Base-by-base conservation (phyloP, 2,888 invertebrate species). In the Sisyra terminalis region DNA sequence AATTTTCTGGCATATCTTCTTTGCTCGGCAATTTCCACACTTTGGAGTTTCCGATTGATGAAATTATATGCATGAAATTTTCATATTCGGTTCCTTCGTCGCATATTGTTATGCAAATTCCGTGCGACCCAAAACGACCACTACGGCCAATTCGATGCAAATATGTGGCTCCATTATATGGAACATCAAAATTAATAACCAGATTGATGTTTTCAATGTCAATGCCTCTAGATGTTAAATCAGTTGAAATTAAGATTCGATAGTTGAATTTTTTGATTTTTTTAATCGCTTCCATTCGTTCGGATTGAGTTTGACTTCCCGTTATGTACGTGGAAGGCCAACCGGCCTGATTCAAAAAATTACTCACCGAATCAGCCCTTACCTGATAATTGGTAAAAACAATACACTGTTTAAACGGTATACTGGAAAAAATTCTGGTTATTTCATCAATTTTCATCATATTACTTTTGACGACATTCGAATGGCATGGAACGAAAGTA, bases 101-200 rank as follows among this genome's bases (percentile, higher is more conserved):
- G 7, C 82, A 63, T 44, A 93, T 72, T 40, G 79, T 80, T 10
- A 93, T 71, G 17, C 86, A 80, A 44, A 75, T 70, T 41, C 92
- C 93, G 58, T 75, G 74, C 1, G 85, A 78, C 1, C 96, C 97
- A 67, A 82, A 97, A 46, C 97, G 70, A 0, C 97, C 97, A 35
- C 94, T 92, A 52, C 97, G 72, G 1, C 97, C 97, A 57, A 94
- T 92, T 55, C 97, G 71, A 65, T 98, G 97, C 47, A 93, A 70
- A 66, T 93, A 93, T 13, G 86, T 89, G 48, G 82, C 78, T 50
- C 75, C 69, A 54, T 85, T 80, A 47, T 56, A 55, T 1, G 97
- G 90, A 24, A 86, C 66, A 57, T 96, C 96, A 55, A 93, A 73
- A 61, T 97, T 96, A 7, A 98, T 72, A 1, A 98, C 85, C 46